Base-by-base conservation (phyloP, 2,888 invertebrate species). In the Mongoloraphidia duomilia region DNA sequence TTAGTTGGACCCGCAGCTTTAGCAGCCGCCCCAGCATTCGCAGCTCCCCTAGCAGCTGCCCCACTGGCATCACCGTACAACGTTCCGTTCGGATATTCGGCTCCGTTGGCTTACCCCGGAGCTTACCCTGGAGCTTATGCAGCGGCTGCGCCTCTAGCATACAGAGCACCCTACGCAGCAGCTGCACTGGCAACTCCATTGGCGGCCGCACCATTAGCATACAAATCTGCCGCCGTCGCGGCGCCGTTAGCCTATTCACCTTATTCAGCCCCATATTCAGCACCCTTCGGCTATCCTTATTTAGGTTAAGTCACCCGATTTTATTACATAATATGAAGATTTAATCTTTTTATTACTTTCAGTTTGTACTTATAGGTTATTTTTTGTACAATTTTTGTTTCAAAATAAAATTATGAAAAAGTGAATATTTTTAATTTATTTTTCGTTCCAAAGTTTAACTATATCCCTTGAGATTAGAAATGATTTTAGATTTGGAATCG, bases 181-280 rank as follows among this genome's bases (percentile, higher is more conserved):
- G n/a, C 44, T 12, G 26, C 44, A 11, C 2, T 44, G 10, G 48
- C 38, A 5, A 11, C 44, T 12, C 44, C 44, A 17, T 3, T 44
- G 35, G 35, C 34, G 3, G 33, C 33, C 34, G 34, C 26, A 33
- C 12, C 44, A 2, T 35, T 35, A 11, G 26, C 26, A 6, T 26
- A 26, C 6, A 26, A 26, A 26, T 26, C 26, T 26, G 26, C 67
- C 68, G 60, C 48, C 8, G 50, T 45, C 11, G 50, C 47, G 44
- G 52, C 48, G 49, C 62, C 64, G 2, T 50, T 63, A 40, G 57
- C 64, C 33, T 71, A 66, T 58, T 62, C 65, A 57, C 33, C 60
- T 52, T 34, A 51, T 50, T 44, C 45, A 48, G 39, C 42, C 1
- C 26, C 26, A 17, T 17, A 17, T 17, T 17, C 17, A 17, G 17